Conservation (phyloP, 2,797 vertebrate species). For the Anabas testudineus region DNA sequence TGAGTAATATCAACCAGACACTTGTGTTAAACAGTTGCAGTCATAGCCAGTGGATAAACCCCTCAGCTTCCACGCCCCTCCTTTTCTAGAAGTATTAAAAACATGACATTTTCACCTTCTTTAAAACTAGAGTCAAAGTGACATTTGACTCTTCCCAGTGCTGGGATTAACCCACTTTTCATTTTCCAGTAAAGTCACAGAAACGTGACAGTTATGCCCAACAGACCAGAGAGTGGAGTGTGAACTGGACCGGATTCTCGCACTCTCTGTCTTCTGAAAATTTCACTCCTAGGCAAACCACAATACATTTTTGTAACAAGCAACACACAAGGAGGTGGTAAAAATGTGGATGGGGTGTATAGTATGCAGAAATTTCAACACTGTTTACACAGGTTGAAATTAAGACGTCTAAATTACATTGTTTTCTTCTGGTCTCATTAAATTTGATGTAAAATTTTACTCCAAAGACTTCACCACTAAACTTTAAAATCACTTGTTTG, state of each 20-base stretch:
- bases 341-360: no score
- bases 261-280: no score
- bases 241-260: slow-evolving; percentile 18
- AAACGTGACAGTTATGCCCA: slow-evolving; percentile 43
- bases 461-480: no score
- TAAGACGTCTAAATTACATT: no score
- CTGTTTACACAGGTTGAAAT: not conserved
- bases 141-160: slow-evolving; percentile 36
- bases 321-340: no score
- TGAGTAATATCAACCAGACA: slow-evolving; percentile 9
- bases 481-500: no score
- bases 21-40: slow-evolving; percentile 10
- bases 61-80: not conserved
- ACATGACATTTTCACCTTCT: not conserved
- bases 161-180: slow-evolving; percentile 50
- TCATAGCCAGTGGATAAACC: not conserved
- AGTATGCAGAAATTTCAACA: no score
- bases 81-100: slow-evolving; percentile 5
- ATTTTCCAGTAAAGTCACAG: slow-evolving; percentile 35
- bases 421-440: no score
- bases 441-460: no score
- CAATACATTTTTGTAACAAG: no score
- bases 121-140: slow-evolving; percentile 12
- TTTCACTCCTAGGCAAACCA: no score
- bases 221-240: slow-evolving; percentile 30